These are phyloP conservation scores for Strigamia transsilvanica DNA, from an alignment of 2,888 invertebrate species.

Conservation along the genomic window DNA sequence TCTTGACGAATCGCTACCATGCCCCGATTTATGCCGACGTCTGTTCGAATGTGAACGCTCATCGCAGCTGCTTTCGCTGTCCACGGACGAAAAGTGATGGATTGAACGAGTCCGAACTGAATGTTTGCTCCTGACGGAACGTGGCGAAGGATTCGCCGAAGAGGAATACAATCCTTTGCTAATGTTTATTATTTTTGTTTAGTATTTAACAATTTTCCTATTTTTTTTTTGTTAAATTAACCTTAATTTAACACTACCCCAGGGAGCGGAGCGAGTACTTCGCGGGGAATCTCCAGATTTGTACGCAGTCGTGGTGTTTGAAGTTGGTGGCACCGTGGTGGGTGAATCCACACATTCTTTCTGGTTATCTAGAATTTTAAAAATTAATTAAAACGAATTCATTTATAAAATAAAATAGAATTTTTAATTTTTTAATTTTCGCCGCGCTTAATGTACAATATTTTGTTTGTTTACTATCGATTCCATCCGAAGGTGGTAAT, in stretches of 20 bases:
- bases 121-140: conserved; percentile 72
- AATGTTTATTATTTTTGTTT: conserved; percentile 42
- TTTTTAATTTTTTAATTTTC: too few relatives aligned
- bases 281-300: conserved; percentile 68
- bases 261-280: conserved; percentile 83
- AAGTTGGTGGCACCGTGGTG: not conserved
- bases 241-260: conserved; percentile 79
- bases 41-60: conserved; percentile 55
- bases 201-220: not conserved
- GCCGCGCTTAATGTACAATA: too few relatives aligned
- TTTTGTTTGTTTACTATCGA: conserved; percentile 65
- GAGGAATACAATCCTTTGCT: conserved; percentile 59
- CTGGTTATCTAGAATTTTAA: not conserved
- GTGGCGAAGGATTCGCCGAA: conserved; percentile 69
- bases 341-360: not conserved
- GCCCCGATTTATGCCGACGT: conserved; percentile 11
- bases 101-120: conserved; percentile 55
- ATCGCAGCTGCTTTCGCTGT: conserved; percentile 58
- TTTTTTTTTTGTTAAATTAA: not conserved
- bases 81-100: conserved; percentile 57
- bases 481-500: conserved; percentile 69
- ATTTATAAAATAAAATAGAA: too few relatives aligned
- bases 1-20: not conserved
- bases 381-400: too few relatives aligned
- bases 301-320: not conserved